Evolutionary conservation across 2,888 invertebrate species (phyloP).

Genomic region (Napeogenes inachia): DNA sequence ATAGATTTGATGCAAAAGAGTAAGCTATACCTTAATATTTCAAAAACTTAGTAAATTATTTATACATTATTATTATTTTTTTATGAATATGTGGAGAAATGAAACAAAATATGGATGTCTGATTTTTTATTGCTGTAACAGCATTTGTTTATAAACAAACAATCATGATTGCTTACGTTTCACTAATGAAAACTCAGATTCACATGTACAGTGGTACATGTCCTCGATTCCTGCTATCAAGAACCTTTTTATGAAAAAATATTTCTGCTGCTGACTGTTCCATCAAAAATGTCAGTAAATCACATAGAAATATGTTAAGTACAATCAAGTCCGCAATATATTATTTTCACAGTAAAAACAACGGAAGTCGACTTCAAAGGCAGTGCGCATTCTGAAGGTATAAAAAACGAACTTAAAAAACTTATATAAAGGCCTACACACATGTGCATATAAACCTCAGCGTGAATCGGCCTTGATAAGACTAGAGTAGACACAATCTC

Average conservation of each 20-base stretch:
- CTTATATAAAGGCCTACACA: conserved; percentile 46
- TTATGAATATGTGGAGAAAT: neutral
- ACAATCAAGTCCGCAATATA: conserved; percentile 39
- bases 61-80: no score
- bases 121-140: conserved; percentile 76
- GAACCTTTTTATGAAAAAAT: conserved; percentile 44
- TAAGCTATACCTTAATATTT: no score
- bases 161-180: conserved; percentile 68
- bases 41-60: neutral
- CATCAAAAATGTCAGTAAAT: conserved; percentile 33
- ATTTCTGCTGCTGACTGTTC: conserved; percentile 37
- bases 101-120: conserved; percentile 38
- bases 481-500: conserved; percentile 56
- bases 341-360: conserved; percentile 26
- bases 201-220: conserved; percentile 50
- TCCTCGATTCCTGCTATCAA: conserved; percentile 26
- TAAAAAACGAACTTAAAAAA: conserved; percentile 45
- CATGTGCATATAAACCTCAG: conserved; percentile 28
- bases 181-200: conserved; percentile 67
- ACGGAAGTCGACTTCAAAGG: conserved; percentile 52
- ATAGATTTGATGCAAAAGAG: no score
- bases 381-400: conserved; percentile 49
- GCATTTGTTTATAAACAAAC: conserved; percentile 73
- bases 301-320: conserved; percentile 63
- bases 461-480: conserved; percentile 37